These are phyloP conservation scores for Archivesica marissinica DNA, from an alignment of 1,140 invertebrate genomes.

Conservation along the genomic window DNA sequence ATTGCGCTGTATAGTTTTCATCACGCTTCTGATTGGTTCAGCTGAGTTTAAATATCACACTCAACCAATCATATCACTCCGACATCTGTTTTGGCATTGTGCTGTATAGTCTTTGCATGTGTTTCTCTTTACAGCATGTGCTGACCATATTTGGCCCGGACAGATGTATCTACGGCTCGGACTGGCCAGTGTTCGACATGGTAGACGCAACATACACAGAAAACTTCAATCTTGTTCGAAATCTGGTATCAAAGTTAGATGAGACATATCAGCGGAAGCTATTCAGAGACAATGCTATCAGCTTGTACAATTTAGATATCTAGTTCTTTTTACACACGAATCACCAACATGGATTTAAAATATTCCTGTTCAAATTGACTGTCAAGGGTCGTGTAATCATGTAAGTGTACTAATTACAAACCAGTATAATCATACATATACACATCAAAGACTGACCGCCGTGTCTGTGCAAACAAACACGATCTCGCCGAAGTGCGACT, in stretches of 20 bases:
- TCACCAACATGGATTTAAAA: no score
- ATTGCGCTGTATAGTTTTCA: neutral
- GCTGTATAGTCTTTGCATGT: neutral
- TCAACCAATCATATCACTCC: no score
- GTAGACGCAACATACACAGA: constrained; percentile 63
- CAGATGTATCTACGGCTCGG: constrained; percentile 72
- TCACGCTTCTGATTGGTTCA: no score
- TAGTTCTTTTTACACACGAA: no score
- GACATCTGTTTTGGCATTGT: neutral
- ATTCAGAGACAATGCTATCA: constrained; percentile 68
- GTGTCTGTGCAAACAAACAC: no score
- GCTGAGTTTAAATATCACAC: no score
- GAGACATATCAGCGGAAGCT: constrained; percentile 60
- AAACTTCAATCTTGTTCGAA: constrained; percentile 58
- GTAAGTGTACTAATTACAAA: no score
- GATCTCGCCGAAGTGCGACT: no score
- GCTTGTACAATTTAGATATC: constrained; percentile 66
- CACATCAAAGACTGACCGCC: no score
- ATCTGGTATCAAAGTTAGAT: constrained; percentile 55
- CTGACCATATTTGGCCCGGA: constrained; percentile 66
- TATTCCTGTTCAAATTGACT: no score
- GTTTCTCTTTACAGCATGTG: constrained; percentile 68
- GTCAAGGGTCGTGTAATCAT: no score
- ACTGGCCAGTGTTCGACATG: constrained; percentile 71
- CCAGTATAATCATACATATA: no score